Conservation (phyloP, 2,113 vertebrate species). For the Tretioscincus oriximinensis region DNA sequence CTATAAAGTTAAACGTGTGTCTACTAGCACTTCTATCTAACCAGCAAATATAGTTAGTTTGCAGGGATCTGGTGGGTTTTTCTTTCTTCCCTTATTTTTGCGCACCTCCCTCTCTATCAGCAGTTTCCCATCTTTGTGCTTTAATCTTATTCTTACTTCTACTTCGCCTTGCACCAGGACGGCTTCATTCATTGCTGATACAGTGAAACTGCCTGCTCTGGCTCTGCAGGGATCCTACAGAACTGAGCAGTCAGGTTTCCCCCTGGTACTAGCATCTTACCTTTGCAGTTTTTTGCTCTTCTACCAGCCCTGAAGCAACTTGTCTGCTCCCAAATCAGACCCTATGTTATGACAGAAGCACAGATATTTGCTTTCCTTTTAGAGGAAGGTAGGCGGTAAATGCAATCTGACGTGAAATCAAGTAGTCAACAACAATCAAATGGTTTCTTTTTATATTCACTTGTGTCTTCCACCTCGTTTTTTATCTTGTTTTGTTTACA, state of each 20-base stretch:
- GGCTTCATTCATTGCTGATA: conserved; percentile 36
- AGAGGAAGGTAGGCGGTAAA: background rate
- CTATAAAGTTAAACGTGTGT: background rate
- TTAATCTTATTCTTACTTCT: conserved; percentile 55
- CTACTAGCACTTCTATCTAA: conserved; percentile 13
- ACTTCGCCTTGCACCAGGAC: conserved; percentile 18
- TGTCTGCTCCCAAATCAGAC: conserved; percentile 46
- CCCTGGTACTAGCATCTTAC: conserved; percentile 41
- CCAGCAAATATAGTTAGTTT: conserved; percentile 33
- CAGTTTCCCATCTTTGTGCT: conserved; percentile 43
- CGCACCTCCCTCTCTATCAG: conserved; percentile 42
- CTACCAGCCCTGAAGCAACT: conserved; percentile 50
- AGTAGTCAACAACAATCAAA: background rate
- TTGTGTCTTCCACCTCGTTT: background rate
- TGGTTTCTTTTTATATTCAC: background rate
- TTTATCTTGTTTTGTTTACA: conserved; percentile 6
- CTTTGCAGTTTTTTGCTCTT: conserved; percentile 42
- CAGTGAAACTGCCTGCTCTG: conserved; percentile 28
- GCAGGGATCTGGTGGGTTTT: conserved; percentile 42
- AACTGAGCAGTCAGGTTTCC: conserved; percentile 28
- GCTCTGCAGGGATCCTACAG: conserved; percentile 45
- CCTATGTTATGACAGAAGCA: conserved; percentile 29
- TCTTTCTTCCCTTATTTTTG: conserved; percentile 35
- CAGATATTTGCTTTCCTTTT: background rate
- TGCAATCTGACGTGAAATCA: accelerated